phyloP scores from a whole-genome alignment of 2,888 invertebrate genomes.

The Synanthedon myopaeformis region DNA sequence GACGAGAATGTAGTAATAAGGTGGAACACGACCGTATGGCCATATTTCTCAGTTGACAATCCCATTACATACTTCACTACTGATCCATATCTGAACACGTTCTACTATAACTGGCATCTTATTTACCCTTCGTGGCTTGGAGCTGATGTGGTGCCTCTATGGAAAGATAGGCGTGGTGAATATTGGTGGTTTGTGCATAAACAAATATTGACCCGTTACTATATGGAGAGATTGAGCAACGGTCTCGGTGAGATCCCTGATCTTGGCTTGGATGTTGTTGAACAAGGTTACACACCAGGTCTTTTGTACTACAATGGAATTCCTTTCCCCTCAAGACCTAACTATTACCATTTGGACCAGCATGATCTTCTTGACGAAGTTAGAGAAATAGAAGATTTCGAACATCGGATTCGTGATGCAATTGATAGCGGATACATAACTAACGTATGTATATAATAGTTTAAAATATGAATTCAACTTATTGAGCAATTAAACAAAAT shows the following conservation, averaged over 20 bases:
- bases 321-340: slow-evolving; percentile 73
- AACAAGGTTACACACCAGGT: slow-evolving; percentile 74
- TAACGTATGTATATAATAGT: slow-evolving; percentile 24
- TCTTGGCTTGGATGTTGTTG: slow-evolving; percentile 63
- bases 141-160: slow-evolving; percentile 58
- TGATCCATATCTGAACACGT: slow-evolving; percentile 76
- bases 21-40: slow-evolving; percentile 73
- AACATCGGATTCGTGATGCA: slow-evolving; percentile 69
- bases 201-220: slow-evolving; percentile 78
- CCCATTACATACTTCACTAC: slow-evolving; percentile 78
- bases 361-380: slow-evolving; percentile 50
- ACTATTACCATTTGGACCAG: slow-evolving; percentile 62
- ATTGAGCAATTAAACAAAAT: neutral
- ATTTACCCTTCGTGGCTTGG: slow-evolving; percentile 76
- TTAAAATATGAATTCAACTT: neutral
- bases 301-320: slow-evolving; percentile 75
- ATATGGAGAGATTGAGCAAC: slow-evolving; percentile 80
- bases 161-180: slow-evolving; percentile 74
- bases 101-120: slow-evolving; percentile 73
- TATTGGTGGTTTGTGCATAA: slow-evolving; percentile 74
- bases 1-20: slow-evolving; percentile 67
- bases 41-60: slow-evolving; percentile 66
- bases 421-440: slow-evolving; percentile 70
- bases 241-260: slow-evolving; percentile 75
- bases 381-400: slow-evolving; percentile 56